Evolutionary conservation across 2,113 vertebrate genomes (phyloP).

Genomic region (Talpa occidentalis): DNA sequence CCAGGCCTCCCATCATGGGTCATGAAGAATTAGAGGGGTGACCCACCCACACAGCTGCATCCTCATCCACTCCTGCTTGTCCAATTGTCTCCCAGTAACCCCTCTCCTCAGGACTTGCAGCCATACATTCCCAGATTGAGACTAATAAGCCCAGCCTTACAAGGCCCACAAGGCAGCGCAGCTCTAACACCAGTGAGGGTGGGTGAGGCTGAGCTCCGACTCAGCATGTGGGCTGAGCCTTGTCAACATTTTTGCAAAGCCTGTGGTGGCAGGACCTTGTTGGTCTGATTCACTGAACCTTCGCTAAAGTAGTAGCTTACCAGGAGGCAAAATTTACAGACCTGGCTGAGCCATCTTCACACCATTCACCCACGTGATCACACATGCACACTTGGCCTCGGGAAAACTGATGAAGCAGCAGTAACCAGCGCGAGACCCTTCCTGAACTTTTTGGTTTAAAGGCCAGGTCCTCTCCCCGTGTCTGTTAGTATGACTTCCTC

Average conservation of each 20-base stretch:
- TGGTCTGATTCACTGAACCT: not conserved
- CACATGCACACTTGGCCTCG: not conserved
- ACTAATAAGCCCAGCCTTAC: not conserved
- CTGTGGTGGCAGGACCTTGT: not conserved
- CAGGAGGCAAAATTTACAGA: not conserved
- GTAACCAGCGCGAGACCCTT: not conserved
- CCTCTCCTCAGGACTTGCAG: not conserved
- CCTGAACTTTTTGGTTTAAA: not conserved
- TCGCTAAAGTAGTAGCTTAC: not conserved
- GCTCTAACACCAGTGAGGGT: not conserved
- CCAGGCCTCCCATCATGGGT: slow-evolving; percentile 57
- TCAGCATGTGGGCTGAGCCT: not conserved
- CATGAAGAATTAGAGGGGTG: not conserved
- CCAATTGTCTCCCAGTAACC: not conserved
- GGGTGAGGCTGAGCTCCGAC: not conserved
- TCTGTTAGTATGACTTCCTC: slow-evolving; percentile 15
- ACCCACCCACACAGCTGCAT: not conserved
- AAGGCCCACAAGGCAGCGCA: not conserved
- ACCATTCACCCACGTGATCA: not conserved
- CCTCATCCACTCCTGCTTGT: slow-evolving; percentile 5
- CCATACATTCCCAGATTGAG: slow-evolving; percentile 9
- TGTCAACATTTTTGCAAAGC: not conserved
- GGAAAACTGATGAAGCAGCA: not conserved
- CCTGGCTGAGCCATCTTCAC: not conserved
- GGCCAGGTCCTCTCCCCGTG: not conserved